These are phyloP conservation scores for Athalia cordata DNA, from an alignment of 2,888 invertebrate species.

Conservation along the genomic window DNA sequence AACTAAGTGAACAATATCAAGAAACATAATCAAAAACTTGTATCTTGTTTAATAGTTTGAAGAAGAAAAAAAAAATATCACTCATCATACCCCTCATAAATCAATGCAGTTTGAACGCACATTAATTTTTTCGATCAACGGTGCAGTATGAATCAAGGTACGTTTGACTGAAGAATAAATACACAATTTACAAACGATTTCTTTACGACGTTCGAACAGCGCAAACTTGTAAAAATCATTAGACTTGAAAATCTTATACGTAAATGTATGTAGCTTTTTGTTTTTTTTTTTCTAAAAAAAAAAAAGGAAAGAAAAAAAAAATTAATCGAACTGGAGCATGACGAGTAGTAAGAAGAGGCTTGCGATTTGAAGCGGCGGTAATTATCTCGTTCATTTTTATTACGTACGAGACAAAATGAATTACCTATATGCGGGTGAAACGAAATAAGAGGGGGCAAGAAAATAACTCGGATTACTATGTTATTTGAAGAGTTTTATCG, in stretches of 20 bases:
- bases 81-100: not conserved
- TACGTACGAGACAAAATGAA: not conserved
- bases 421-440: not conserved
- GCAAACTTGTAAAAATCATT: too few relatives aligned
- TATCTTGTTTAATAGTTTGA: slow-evolving; percentile 3
- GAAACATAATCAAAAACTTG: slow-evolving; percentile 32
- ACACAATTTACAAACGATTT: not conserved
- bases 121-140: not conserved
- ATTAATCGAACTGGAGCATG: not conserved
- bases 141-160: not conserved
- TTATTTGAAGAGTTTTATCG: not conserved
- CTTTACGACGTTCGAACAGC: not conserved
- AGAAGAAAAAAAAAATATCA: not conserved
- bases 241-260: not conserved
- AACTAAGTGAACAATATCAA: slow-evolving; percentile 23
- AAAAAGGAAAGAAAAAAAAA: not conserved
- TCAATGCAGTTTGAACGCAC: not conserved
- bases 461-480: slow-evolving; percentile 5
- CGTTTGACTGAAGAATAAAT: too few relatives aligned
- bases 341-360: not conserved
- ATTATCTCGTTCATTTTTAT: not conserved
- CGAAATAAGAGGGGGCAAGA: slow-evolving; percentile 5
- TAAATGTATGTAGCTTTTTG: not conserved
- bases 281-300: not conserved
- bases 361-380: not conserved